A percentile compares a stretch with the other conserved stretches of the same genome.
These are phyloP conservation scores for Pedionomus torquatus DNA, from an alignment of 2,113 vertebrate species.

Conservation along the genomic window DNA sequence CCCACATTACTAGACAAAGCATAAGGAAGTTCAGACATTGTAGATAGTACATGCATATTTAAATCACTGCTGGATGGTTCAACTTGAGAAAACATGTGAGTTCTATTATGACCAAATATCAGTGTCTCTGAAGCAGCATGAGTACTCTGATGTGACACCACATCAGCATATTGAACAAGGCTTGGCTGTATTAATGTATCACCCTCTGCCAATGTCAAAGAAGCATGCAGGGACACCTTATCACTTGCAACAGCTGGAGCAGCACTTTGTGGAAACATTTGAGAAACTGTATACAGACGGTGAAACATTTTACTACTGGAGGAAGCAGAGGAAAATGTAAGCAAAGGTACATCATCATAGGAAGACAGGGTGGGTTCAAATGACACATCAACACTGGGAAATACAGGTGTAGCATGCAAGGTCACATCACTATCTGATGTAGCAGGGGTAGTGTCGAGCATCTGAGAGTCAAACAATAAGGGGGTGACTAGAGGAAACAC, in stretches of 20 bases:
- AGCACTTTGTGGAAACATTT: slow-evolving; percentile 76
- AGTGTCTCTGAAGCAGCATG: slow-evolving; percentile 80
- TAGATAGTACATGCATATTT: slow-evolving; percentile 81
- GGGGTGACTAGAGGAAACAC: slow-evolving; percentile 83
- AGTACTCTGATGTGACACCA: slow-evolving; percentile 69
- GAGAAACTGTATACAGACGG: slow-evolving; percentile 76
- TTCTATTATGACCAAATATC: slow-evolving; percentile 78
- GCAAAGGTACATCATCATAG: slow-evolving; percentile 83
- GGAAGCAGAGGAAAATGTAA: slow-evolving; percentile 83
- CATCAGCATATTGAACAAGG: slow-evolving; percentile 78
- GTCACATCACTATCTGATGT: slow-evolving; percentile 82
- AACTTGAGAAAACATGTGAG: slow-evolving; percentile 72
- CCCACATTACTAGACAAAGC: slow-evolving; percentile 75
- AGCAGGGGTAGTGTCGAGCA: slow-evolving; percentile 80
- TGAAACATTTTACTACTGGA: slow-evolving; percentile 80
- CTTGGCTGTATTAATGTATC: slow-evolving; percentile 75
- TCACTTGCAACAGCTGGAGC: slow-evolving; percentile 74
- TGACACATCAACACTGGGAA: slow-evolving; percentile 82
- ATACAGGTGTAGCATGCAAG: slow-evolving; percentile 91
- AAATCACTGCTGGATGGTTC: slow-evolving; percentile 79
- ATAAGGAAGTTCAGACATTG: slow-evolving; percentile 73
- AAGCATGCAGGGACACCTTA: slow-evolving; percentile 83
- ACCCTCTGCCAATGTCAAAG: slow-evolving; percentile 79
- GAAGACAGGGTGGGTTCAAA: slow-evolving; percentile 82
- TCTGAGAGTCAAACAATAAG: slow-evolving; percentile 82